Evolutionary conservation across 2,888 invertebrate genomes (phyloP), one percentile per base, ranked within the genome.

Genomic region (Lasioglossum marginatum): DNA sequence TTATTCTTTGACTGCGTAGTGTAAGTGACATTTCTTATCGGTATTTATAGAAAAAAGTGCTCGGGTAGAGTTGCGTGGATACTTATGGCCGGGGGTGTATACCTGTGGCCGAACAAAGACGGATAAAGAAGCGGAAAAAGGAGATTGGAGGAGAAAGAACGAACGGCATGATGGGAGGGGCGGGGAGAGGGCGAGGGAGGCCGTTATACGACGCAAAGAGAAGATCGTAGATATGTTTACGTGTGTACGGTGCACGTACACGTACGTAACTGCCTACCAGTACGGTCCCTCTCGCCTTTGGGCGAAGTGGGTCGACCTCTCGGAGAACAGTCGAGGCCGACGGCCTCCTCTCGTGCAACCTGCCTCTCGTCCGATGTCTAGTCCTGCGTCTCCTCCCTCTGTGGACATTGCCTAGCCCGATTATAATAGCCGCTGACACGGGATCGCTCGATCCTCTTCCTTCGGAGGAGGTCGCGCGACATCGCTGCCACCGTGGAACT

Each of bases 241-340:
- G 84, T 85, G 80, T 77, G 79, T 82, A 87, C 82, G 83, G 75
- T 79, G 83, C 82, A 85, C 73, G 80, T 84, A 83, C 88, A 88
- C 79, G 88, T 86, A 87, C 89, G 90, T 88, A 90, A 89, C 91
- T 88, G 88, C 74, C 85, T 83, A 87, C 89, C 93, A 90, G 91
- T 90, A 91, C 91, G 91, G 92, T 92, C 91, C 92, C 92, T 92
- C 93, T 93, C 92, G 93, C 90, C 92, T 92, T 91, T 87, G 89
- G 90, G 92, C 92, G 90, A 93, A 93, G 93, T 93, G 93, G 93
- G 93, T 93, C 93, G 93, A 92, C 92, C 92, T 92, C 92, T 89
- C 87, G 92, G 89, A 85, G 92, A 93, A 88, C 87, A 89, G 88
- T 88, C 86, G 91, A 89, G 91, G 93, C 91, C 92, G 93, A 86